phyloP scores from a whole-genome alignment of 2,888 invertebrate species.

The Phortica magna region DNA sequence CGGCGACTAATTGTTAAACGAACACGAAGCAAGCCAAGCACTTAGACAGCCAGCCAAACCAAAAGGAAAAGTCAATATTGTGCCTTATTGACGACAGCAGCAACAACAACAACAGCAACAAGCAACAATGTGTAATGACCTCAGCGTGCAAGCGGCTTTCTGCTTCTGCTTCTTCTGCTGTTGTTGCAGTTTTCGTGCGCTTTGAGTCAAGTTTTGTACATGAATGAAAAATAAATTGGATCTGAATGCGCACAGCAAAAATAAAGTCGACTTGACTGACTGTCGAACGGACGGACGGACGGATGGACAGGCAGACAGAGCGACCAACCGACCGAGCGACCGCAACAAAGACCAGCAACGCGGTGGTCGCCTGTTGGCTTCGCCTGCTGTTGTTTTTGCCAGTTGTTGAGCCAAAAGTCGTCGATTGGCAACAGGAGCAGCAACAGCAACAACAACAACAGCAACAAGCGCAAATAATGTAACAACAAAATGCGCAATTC shows the following conservation, averaged over 20 bases:
- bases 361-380: constrained; percentile 38
- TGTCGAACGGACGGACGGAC: constrained; percentile 35
- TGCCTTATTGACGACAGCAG: constrained; percentile 52
- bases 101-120: constrained; percentile 53
- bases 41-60: constrained; percentile 62
- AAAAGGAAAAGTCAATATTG: constrained; percentile 65
- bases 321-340: neutral
- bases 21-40: constrained; percentile 59
- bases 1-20: constrained; percentile 35
- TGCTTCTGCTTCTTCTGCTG: constrained; percentile 40
- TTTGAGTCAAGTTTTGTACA: constrained; percentile 41
- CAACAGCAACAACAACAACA: neutral
- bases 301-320: constrained; percentile 39
- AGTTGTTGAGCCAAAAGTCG: neutral
- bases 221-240: constrained; percentile 66
- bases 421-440: constrained; percentile 7
- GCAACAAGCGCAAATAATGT: constrained; percentile 15
- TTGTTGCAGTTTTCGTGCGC: constrained; percentile 23
- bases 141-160: constrained; percentile 55
- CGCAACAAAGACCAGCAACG: constrained; percentile 45
- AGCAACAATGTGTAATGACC: constrained; percentile 70
- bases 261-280: constrained; percentile 13
- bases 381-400: neutral
- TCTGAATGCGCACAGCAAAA: constrained; percentile 47
- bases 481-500: constrained; percentile 6